A percentile compares a stretch with the other conserved stretches of the same genome.
These are phyloP conservation scores for Unio delphinus DNA, from an alignment of 2,888 invertebrate species.

Conservation along the genomic window DNA sequence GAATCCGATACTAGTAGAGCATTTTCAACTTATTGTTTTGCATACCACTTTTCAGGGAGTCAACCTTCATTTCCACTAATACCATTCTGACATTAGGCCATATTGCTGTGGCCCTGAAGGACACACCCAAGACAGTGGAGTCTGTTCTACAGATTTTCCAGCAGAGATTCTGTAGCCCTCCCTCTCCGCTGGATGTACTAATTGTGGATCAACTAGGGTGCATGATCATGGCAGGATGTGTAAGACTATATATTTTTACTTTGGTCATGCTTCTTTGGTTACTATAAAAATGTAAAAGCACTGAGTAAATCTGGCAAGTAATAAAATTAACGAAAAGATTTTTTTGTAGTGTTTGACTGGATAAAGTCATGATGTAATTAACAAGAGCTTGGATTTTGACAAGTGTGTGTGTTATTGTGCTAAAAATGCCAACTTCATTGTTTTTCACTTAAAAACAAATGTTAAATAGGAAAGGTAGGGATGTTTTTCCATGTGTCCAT, in stretches of 20 bases:
- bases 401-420: too few relatives aligned
- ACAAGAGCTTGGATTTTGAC: too few relatives aligned
- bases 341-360: too few relatives aligned
- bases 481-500: too few relatives aligned
- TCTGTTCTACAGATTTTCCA: conserved; percentile 97
- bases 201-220: conserved; percentile 98
- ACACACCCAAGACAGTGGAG: conserved; percentile 93
- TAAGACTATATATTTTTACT: conserved; percentile 46
- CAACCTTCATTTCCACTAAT: conserved; percentile 93
- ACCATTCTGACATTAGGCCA: conserved; percentile 95
- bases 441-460: too few relatives aligned
- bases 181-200: conserved; percentile 90
- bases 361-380: too few relatives aligned
- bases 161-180: conserved; percentile 92
- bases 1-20: too few relatives aligned
- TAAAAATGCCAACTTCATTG: too few relatives aligned
- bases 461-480: too few relatives aligned
- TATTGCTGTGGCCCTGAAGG: conserved; percentile 92
- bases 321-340: too few relatives aligned
- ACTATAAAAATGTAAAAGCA: neutral
- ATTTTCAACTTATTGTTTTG: neutral
- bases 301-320: too few relatives aligned
- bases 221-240: conserved; percentile 89
- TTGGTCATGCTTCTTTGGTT: neutral
- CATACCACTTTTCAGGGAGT: conserved; percentile 78